Base-by-base conservation (phyloP, 2,888 invertebrate species). In the Paralinhomoeus sp. region DNA sequence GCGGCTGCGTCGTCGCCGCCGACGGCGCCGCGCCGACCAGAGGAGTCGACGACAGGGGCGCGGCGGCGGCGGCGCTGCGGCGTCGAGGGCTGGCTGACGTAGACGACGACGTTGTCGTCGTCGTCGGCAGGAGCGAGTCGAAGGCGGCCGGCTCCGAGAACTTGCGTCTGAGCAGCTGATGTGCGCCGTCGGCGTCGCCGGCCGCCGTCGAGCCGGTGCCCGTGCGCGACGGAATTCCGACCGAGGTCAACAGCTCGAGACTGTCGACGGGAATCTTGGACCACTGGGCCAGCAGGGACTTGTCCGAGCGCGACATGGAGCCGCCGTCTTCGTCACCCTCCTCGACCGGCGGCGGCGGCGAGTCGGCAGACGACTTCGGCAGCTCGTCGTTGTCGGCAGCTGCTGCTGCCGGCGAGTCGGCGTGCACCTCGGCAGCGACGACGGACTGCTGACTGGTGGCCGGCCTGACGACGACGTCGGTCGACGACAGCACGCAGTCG, bases 221-320 rank as follows among this genome's bases (percentile, higher is more conserved):
- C 17, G 9, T 20, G 5, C 36, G 7, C 9, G 5, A 7, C 9
- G 7, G 9, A 7, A 20, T 17, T 20, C 7, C 36, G 20, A 5
- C 36, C 9, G 24, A 24, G 24, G 40, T 27, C 23, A 50, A 27
- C 13, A 52, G 39, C 20, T 52, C 52, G n/a, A 52, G 41, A 41
- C 48, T 47, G 41, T 52, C 52, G 2, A 52, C 46, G 12, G 50
- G 51, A 18, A 27, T 27, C 27, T 27, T 27, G 7, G 27, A 9
- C 27, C 7, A 27, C 27, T 27, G 27, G 27, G 27, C 27, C 5
- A 27, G 27, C 27, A 27, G 12, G 12, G 27, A 27, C 12, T 27
- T 27, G 27, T 27, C 27, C 27, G 27, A 27, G 37, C 22, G n/a
- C 9, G 20, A 5, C 7, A 12, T 7, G 7, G 21, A 15, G 15